phyloP scores from a whole-genome alignment of 2,797 vertebrate genomes.

The Apogon talboti region DNA sequence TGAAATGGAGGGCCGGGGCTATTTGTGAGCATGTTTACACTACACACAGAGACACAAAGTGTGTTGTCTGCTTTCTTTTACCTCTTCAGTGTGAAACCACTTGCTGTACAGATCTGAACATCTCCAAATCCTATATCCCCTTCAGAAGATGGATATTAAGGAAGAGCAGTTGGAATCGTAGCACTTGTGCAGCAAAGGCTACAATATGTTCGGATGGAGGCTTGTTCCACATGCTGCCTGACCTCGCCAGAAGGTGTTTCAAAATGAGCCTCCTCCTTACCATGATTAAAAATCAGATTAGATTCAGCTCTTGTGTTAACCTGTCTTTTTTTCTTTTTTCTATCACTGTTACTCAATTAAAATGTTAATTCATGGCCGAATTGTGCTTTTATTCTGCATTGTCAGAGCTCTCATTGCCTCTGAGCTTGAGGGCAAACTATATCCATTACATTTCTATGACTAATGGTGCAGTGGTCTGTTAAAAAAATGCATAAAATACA shows the following conservation, averaged over 20 bases:
- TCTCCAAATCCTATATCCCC: background rate
- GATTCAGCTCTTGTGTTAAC: constrained; percentile 1
- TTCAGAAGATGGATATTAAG: constrained; percentile 11
- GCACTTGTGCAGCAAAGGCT: background rate
- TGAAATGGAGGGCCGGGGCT: background rate
- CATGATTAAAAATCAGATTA: no score
- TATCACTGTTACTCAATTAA: constrained; percentile 45
- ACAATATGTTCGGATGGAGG: no score
- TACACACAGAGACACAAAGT: background rate
- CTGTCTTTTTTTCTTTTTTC: constrained; percentile 32
- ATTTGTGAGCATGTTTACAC: constrained; percentile 8
- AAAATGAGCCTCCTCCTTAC: no score
- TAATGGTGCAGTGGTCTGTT: background rate
- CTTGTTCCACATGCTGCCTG: no score
- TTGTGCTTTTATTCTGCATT: constrained; percentile 5
- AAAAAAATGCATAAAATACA: background rate
- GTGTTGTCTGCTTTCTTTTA: background rate
- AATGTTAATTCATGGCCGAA: constrained; percentile 46
- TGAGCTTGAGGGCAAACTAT: constrained; percentile 17
- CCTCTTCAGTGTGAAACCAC: constrained; percentile 13
- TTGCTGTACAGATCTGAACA: background rate
- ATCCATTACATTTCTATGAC: background rate
- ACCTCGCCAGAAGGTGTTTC: no score
- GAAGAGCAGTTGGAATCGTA: constrained; percentile 4
- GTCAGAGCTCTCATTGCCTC: background rate